Percentiles rank a stretch among this genome's conserved stretches.
phyloP scores from a whole-genome alignment of 2,113 vertebrate species.

The Hoplias malabaricus region DNA sequence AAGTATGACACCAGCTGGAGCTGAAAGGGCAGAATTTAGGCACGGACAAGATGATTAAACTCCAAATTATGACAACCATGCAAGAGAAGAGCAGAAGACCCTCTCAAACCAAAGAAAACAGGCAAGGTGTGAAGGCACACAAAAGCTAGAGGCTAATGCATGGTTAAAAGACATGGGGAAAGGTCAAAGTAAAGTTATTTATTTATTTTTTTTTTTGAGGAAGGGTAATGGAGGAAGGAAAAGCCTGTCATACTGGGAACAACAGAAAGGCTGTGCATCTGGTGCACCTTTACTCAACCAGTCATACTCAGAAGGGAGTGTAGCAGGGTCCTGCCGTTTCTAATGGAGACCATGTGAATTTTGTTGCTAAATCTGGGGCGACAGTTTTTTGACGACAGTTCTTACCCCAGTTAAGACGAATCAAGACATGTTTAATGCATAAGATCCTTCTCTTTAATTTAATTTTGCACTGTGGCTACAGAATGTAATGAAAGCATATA shows the following conservation, averaged over 20 bases:
- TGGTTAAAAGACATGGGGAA: slow-evolving; percentile 2
- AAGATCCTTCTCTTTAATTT: too few relatives aligned
- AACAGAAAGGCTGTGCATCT: slow-evolving; percentile 5
- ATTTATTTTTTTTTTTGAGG: not conserved
- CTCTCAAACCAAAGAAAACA: slow-evolving; percentile 74
- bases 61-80: slow-evolving; percentile 18
- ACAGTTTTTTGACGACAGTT: not conserved
- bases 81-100: slow-evolving; percentile 47
- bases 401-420: not conserved
- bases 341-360: not conserved
- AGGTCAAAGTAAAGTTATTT: not conserved
- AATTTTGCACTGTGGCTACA: not conserved
- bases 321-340: slow-evolving; percentile 8
- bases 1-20: slow-evolving; percentile 90
- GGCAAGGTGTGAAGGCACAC: slow-evolving; percentile 15
- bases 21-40: slow-evolving; percentile 58
- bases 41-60: slow-evolving; percentile 11
- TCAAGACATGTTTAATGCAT: not conserved
- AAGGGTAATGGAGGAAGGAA: slow-evolving; percentile 3
- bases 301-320: slow-evolving; percentile 3
- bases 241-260: slow-evolving; percentile 13
- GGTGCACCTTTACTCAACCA: too few relatives aligned
- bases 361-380: not conserved
- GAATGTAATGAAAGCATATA: not conserved
- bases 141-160: not conserved